Conservation (phyloP, 2,888 invertebrate species). For the Helobdella robusta region DNA sequence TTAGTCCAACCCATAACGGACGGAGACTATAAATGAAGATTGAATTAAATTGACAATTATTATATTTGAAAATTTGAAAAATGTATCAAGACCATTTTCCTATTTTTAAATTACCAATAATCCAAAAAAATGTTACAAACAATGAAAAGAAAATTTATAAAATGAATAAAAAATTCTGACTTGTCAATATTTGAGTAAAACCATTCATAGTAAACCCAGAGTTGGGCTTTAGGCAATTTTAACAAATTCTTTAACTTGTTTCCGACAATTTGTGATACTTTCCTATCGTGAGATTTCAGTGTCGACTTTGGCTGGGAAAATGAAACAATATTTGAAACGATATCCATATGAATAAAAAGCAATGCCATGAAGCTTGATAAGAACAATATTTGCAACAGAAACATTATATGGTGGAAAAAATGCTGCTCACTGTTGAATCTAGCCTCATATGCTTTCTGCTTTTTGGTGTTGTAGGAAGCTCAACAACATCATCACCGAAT, state of each 20-base stretch:
- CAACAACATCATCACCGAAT: slow-evolving; percentile 34
- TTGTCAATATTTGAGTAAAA: slow-evolving; percentile 95
- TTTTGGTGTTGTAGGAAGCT: slow-evolving; percentile 27
- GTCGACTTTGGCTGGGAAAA: slow-evolving; percentile 10
- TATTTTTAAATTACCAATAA: too few relatives aligned
- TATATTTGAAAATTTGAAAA: too few relatives aligned
- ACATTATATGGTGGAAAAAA: too few relatives aligned
- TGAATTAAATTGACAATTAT: too few relatives aligned
- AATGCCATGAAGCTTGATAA: background rate
- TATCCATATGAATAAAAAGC: background rate
- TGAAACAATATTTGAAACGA: background rate
- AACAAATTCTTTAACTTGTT: slow-evolving; percentile 71
- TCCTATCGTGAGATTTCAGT: slow-evolving; percentile 57
- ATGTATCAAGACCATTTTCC: too few relatives aligned
- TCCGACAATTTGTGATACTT: slow-evolving; percentile 79
- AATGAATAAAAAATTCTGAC: slow-evolving; percentile 48
- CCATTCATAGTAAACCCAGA: slow-evolving; percentile 99
- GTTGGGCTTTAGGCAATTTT: slow-evolving; percentile 93
- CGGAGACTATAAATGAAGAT: too few relatives aligned
- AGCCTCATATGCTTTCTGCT: slow-evolving; percentile 26
- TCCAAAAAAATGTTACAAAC: too few relatives aligned
- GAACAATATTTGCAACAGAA: too few relatives aligned
- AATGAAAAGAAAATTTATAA: background rate
- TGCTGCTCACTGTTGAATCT: slow-evolving; percentile 24
- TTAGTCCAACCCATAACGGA: too few relatives aligned